Evolutionary conservation across 2,113 vertebrate genomes (phyloP).

Genomic region (Myodes glareolus): DNA sequence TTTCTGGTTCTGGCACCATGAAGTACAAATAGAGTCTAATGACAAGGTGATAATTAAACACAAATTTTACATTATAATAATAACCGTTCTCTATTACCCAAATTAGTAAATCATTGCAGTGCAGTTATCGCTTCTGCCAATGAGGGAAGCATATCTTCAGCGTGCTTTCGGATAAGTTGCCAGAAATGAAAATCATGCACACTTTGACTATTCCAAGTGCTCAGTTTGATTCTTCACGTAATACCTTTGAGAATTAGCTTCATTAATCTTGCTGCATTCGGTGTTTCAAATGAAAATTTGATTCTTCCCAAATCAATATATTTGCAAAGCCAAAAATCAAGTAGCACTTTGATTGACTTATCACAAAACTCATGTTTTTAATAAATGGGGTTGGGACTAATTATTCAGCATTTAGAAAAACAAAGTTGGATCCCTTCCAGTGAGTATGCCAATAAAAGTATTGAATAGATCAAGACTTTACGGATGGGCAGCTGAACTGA

Average conservation of each 20-base stretch:
- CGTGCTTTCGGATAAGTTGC: neutral
- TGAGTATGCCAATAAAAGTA: neutral
- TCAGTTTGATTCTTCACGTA: neutral
- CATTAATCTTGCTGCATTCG: neutral
- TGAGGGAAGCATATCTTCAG: neutral
- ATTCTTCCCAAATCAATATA: neutral
- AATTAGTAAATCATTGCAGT: neutral
- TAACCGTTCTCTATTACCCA: neutral
- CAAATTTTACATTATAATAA: neutral
- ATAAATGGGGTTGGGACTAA: neutral
- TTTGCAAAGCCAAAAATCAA: neutral
- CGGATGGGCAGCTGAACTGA: neutral
- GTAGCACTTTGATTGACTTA: neutral
- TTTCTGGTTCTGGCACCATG: neutral
- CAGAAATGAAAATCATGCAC: neutral
- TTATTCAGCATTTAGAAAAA: neutral
- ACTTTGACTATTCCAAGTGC: neutral
- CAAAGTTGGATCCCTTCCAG: neutral
- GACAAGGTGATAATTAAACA: conserved; percentile 5
- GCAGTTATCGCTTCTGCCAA: neutral
- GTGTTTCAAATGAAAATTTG: neutral
- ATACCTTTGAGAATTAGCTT: neutral
- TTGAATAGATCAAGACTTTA: neutral
- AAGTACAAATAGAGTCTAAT: conserved; percentile 44
- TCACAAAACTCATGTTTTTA: neutral